Conservation (phyloP, 2,113 vertebrate genomes). For the Percopsis transmontana region DNA sequence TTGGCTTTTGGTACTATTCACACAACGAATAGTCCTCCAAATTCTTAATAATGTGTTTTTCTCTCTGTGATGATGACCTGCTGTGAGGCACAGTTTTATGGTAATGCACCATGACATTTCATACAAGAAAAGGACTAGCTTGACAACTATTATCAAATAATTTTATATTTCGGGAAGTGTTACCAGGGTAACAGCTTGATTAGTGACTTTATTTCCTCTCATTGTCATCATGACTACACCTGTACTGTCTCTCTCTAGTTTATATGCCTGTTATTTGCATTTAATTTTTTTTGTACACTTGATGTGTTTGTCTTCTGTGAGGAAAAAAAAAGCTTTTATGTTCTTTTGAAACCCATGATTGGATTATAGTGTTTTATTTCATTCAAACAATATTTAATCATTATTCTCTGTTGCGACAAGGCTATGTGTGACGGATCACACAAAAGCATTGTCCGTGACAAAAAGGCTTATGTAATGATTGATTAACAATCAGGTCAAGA, state of each 20-base stretch:
- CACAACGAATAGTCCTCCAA: too few species aligned
- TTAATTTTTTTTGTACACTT: neutral
- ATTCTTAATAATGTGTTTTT: neutral
- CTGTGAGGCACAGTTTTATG: neutral
- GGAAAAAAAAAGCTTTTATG: neutral
- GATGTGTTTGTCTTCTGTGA: neutral
- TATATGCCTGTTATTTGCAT: slow-evolving; percentile 5
- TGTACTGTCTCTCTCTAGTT: slow-evolving; percentile 3
- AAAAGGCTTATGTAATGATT: slow-evolving; percentile 46
- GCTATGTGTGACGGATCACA: slow-evolving; percentile 23
- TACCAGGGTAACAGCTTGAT: slow-evolving; percentile 84
- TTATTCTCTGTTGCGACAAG: slow-evolving; percentile 47
- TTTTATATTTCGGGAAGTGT: slow-evolving; percentile 75
- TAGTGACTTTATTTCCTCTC: slow-evolving; percentile 43
- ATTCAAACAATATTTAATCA: slow-evolving; percentile 2
- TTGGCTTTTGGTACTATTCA: too few species aligned
- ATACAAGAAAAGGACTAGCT: slow-evolving; percentile 67
- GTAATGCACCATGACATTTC: slow-evolving; percentile 84
- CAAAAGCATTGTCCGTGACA: slow-evolving; percentile 33
- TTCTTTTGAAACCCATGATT: slow-evolving; percentile 3
- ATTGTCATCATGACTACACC: slow-evolving; percentile 21
- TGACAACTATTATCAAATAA: slow-evolving; percentile 79
- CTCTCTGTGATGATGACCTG: neutral
- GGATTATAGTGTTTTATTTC: slow-evolving; percentile 3
- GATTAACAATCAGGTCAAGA: slow-evolving; percentile 59